These are phyloP conservation scores for Hylomyscus alleni DNA, from an alignment of 2,797 vertebrate species.

Conservation along the genomic window DNA sequence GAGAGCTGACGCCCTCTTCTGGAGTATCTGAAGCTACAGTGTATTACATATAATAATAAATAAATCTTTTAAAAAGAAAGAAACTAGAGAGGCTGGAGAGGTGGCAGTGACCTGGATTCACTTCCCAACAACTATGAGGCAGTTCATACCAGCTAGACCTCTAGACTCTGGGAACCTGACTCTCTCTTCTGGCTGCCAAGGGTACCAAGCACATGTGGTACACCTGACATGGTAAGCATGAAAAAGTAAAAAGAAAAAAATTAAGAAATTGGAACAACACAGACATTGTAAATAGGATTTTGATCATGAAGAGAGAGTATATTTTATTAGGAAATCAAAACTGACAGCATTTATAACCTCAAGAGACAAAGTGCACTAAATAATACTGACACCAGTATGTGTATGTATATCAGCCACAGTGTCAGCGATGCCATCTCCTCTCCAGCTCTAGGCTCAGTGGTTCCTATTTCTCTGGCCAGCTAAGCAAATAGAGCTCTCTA, in stretches of 20 bases:
- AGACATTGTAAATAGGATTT: background rate
- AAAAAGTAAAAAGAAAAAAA: conserved; percentile 36
- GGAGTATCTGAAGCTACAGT: too few relatives aligned
- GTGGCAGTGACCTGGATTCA: background rate
- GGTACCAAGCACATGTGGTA: background rate
- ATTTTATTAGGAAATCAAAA: conserved; percentile 45
- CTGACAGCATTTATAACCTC: conserved; percentile 7
- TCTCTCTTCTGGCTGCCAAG: background rate
- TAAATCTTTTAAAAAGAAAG: too few relatives aligned
- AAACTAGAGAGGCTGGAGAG: background rate
- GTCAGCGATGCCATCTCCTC: background rate
- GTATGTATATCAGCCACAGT: background rate
- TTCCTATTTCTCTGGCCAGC: conserved; percentile 3
- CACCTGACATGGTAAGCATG: background rate
- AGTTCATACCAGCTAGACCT: background rate
- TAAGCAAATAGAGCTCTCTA: conserved; percentile 44
- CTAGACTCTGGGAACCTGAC: background rate
- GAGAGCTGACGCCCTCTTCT: too few relatives aligned
- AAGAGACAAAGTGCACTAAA: background rate
- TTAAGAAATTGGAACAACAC: background rate
- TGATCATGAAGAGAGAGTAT: conserved; percentile 20
- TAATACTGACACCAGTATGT: background rate
- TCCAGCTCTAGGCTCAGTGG: background rate
- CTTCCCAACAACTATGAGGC: too few relatives aligned
- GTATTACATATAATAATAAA: too few relatives aligned